Evolutionary conservation across 2,888 invertebrate species (phyloP).

Genomic region (Serripes groenlandicus): DNA sequence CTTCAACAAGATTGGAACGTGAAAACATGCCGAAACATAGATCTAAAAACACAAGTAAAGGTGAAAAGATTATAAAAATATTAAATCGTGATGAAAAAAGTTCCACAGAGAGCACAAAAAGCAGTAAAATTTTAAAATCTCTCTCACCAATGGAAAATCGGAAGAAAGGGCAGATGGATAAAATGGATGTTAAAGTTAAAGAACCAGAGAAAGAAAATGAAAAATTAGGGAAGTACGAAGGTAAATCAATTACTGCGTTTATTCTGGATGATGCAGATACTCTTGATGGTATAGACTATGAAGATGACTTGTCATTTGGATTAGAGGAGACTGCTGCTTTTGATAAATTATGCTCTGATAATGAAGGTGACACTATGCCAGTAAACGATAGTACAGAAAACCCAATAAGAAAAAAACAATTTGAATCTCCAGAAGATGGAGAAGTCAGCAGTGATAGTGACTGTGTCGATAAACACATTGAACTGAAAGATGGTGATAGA

Average conservation of each 20-base stretch:
- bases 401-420: not conserved
- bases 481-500: not conserved
- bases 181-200: not conserved
- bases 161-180: not conserved
- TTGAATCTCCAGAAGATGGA: conserved; percentile 4
- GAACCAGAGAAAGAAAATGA: not conserved
- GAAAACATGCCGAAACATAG: not conserved
- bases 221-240: not conserved
- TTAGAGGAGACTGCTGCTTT: not conserved
- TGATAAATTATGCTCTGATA: not conserved
- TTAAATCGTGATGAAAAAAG: too few species aligned
- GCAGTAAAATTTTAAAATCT: not conserved
- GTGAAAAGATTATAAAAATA: not conserved
- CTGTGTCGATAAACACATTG: too few species aligned
- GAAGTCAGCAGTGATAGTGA: conserved; percentile 11
- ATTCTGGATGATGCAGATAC: conserved; percentile 40
- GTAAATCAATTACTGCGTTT: conserved; percentile 7
- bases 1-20: not conserved
- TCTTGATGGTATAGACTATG: conserved; percentile 51
- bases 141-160: not conserved
- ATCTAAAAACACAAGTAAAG: not conserved
- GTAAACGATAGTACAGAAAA: not conserved
- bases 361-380: not conserved
- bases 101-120: not conserved
- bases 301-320: conserved; percentile 39